These are phyloP conservation scores for Hippocampus guttulatus DNA, from an alignment of 2,113 vertebrate genomes.

Conservation along the genomic window DNA sequence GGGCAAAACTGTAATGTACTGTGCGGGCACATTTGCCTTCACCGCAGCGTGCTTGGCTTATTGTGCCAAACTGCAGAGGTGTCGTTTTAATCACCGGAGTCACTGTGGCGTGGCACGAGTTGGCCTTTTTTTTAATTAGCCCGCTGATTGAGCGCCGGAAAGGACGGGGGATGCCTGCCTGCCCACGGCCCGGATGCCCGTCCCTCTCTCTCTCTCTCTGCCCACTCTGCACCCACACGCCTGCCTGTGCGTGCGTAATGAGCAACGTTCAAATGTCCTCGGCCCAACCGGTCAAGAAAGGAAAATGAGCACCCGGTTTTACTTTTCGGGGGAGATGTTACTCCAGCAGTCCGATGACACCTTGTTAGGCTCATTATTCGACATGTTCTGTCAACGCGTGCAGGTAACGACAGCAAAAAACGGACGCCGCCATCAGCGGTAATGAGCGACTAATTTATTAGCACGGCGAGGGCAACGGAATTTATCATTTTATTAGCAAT, in stretches of 20 bases:
- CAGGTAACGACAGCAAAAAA: not conserved
- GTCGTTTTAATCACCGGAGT: slow-evolving; percentile 69
- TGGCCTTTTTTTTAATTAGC: slow-evolving; percentile 70
- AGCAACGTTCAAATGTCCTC: slow-evolving; percentile 59
- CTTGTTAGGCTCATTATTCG: not conserved
- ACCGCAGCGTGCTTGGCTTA: slow-evolving; percentile 55
- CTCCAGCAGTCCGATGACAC: not conserved
- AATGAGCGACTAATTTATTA: slow-evolving; percentile 66
- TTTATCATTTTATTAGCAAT: slow-evolving; percentile 71
- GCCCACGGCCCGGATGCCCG: slow-evolving; percentile 48
- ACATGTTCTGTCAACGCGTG: not conserved
- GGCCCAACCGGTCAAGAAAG: slow-evolving; percentile 16
- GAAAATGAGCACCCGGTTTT: slow-evolving; percentile 16
- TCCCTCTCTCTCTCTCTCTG: slow-evolving; percentile 15
- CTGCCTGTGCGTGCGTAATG: slow-evolving; percentile 26
- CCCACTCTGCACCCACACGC: slow-evolving; percentile 42
- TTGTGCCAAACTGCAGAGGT: slow-evolving; percentile 63
- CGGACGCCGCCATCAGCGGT: slow-evolving; percentile 22
- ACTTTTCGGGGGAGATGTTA: slow-evolving; percentile 1
- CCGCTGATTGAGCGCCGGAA: slow-evolving; percentile 62
- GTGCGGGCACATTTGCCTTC: not conserved
- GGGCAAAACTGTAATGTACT: slow-evolving; percentile 21
- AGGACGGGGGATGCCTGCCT: slow-evolving; percentile 53
- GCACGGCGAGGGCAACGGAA: slow-evolving; percentile 59
- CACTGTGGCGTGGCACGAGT: slow-evolving; percentile 66